These are phyloP conservation scores for Rhyacophila evoluta DNA, from an alignment of 2,888 invertebrate species.

Conservation along the genomic window DNA sequence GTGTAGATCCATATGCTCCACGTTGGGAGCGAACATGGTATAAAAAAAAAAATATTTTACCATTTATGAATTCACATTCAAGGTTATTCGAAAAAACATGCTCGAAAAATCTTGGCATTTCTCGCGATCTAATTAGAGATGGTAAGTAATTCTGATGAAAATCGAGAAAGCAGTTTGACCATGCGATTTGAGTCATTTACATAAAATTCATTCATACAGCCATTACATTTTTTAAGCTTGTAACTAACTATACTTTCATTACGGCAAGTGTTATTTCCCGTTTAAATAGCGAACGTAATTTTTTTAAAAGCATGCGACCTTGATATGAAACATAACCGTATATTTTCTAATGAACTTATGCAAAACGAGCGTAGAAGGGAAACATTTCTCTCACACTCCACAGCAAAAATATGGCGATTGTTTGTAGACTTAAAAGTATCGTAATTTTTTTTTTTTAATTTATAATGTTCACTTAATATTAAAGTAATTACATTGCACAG, in stretches of 20 bases:
- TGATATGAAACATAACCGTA: background rate
- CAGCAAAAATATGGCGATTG: too few species aligned
- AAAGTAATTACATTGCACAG: too few species aligned
- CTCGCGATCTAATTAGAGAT: background rate
- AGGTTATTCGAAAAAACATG: background rate
- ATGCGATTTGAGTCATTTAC: background rate
- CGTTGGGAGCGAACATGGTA: too few species aligned
- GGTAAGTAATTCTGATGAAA: background rate
- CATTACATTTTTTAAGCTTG: background rate
- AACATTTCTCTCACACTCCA: too few species aligned
- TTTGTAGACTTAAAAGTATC: too few species aligned
- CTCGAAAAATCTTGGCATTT: background rate
- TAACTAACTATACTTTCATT: constrained; percentile 4
- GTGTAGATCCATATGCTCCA: too few species aligned
- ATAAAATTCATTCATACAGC: background rate
- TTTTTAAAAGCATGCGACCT: background rate
- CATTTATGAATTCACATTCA: background rate
- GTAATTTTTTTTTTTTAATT: too few species aligned
- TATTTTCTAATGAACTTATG: too few species aligned
- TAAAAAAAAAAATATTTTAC: too few species aligned
- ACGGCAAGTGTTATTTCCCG: background rate
- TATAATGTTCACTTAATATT: too few species aligned
- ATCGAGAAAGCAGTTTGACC: background rate
- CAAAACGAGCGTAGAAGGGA: too few species aligned
- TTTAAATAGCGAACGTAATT: background rate